Base-by-base conservation (phyloP, 2,888 invertebrate species). In the Agrotis exclamationis region DNA sequence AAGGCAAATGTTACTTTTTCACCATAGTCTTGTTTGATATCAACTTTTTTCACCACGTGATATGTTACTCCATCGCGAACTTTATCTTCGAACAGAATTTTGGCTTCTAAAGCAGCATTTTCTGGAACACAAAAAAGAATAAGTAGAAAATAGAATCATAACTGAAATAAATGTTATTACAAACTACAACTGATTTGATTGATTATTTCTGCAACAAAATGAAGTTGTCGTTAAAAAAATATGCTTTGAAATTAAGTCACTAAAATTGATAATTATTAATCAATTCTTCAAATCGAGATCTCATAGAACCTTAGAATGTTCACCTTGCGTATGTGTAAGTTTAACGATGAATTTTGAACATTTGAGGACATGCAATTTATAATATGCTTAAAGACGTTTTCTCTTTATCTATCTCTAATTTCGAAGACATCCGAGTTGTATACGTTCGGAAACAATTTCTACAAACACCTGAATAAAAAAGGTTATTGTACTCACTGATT, bases 41-140 rank as follows among this genome's bases (percentile, higher is more conserved):
- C 86, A 45, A 88, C 88, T 18, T 86, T 79, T 74, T 92, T 91
- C 3, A 92, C 83, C 65, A 89, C 88, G 58, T 88, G 88, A 63
- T 94, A 94, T 0, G 85, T 82, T 1, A 91, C 84, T 45, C 93
- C 94, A 68, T 94, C 85, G 3, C 91, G 90, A 3, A 85, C 75
- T 44, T 72, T 83, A 62, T 94, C 93, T 44, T 87, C 86, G 51
- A 94, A 92, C 48, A 76, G 84, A 1, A 93, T 84, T 80, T 86
- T 91, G 3, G 74, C 82, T 1, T 76, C 81, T 0, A 92, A 48
- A 4, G 70, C 51, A 18, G 88, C 44, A 63, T 93, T 90, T 18
- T 83, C 94, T 94, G 89, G 20, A 73, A 66, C 14, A 39, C 0
- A 58, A n/a, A 3, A 33, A 6, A 39, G 24, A 16, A 13, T 11